These are phyloP conservation scores for Eufriesea mexicana DNA, from an alignment of 1,140 invertebrate genomes.

Conservation along the genomic window DNA sequence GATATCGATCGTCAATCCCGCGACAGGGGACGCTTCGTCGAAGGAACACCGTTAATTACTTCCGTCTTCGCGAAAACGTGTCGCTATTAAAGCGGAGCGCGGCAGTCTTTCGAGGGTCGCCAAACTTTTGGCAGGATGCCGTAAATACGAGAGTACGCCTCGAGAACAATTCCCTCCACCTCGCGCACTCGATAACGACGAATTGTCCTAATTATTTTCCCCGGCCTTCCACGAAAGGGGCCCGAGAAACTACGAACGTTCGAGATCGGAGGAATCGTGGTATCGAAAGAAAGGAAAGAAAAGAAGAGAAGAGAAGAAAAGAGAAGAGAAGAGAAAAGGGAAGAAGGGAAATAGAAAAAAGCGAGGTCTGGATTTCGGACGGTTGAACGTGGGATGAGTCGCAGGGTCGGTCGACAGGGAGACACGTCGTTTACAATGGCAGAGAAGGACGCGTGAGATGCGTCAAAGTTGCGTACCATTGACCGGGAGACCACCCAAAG, in stretches of 20 bases:
- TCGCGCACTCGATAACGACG: too few species aligned
- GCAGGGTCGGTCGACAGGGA: slow-evolving; percentile 54
- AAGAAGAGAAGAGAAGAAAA: too few species aligned
- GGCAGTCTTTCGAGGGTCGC: slow-evolving; percentile 6
- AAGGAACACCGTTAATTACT: slow-evolving; percentile 55
- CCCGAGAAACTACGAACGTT: too few species aligned
- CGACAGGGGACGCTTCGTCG: slow-evolving; percentile 30
- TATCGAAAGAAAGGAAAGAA: too few species aligned
- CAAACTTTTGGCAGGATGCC: slow-evolving; percentile 28
- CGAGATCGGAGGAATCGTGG: not conserved
- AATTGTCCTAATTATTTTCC: slow-evolving; percentile 12
- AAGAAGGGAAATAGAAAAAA: not conserved
- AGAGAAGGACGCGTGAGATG: slow-evolving; percentile 64
- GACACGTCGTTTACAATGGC: slow-evolving; percentile 67
- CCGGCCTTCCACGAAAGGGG: not conserved
- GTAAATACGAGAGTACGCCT: slow-evolving; percentile 9
- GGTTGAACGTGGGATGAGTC: slow-evolving; percentile 52
- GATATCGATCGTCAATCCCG: slow-evolving; percentile 57
- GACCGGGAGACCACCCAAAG: slow-evolving; percentile 74
- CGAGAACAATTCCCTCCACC: not conserved
- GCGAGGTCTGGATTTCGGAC: not conserved
- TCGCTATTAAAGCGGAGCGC: slow-evolving; percentile 37
- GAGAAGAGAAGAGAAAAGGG: too few species aligned
- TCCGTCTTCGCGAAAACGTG: slow-evolving; percentile 56
- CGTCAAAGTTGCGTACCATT: slow-evolving; percentile 67